Conservation (phyloP, 1,140 invertebrate genomes). For the Gonatopus flavifemur region DNA sequence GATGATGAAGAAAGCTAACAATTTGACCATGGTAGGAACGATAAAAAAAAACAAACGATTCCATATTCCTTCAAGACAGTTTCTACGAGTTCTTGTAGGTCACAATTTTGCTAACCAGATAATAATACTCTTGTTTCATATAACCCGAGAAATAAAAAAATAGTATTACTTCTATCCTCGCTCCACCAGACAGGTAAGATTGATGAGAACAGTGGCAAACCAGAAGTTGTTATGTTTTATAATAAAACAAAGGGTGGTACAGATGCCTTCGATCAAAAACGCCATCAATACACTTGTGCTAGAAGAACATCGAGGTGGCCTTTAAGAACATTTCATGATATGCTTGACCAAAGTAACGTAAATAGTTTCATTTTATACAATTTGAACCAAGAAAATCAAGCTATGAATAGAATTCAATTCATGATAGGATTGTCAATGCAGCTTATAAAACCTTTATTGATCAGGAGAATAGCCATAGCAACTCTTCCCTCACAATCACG, state of each 20-base stretch:
- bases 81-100: slow-evolving; percentile 5
- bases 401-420: slow-evolving; percentile 6
- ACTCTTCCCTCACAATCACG: too few relatives aligned
- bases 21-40: slow-evolving; percentile 39
- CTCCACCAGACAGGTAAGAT: slow-evolving; percentile 11
- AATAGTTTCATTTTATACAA: slow-evolving; percentile 22
- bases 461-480: slow-evolving; percentile 5
- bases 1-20: slow-evolving; percentile 34
- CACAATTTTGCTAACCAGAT: slow-evolving; percentile 31
- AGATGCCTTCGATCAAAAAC: slow-evolving; percentile 48
- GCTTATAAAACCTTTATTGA: slow-evolving; percentile 12
- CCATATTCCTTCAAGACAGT: slow-evolving; percentile 34
- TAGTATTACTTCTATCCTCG: slow-evolving; percentile 26
- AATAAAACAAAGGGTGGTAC: too few relatives aligned
- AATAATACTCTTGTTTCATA: slow-evolving; percentile 29
- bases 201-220: slow-evolving; percentile 32
- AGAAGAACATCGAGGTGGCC: slow-evolving; percentile 46
- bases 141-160: slow-evolving; percentile 36
- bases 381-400: slow-evolving; percentile 9
- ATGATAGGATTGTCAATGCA: slow-evolving; percentile 4
- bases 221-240: slow-evolving; percentile 42
- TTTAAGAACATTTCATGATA: slow-evolving; percentile 36
- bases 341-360: slow-evolving; percentile 38
- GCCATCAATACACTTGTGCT: slow-evolving; percentile 34
- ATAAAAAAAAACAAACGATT: slow-evolving; percentile 50